Conservation (phyloP, 1,140 invertebrate genomes). For the Drosophila micromelanica region DNA sequence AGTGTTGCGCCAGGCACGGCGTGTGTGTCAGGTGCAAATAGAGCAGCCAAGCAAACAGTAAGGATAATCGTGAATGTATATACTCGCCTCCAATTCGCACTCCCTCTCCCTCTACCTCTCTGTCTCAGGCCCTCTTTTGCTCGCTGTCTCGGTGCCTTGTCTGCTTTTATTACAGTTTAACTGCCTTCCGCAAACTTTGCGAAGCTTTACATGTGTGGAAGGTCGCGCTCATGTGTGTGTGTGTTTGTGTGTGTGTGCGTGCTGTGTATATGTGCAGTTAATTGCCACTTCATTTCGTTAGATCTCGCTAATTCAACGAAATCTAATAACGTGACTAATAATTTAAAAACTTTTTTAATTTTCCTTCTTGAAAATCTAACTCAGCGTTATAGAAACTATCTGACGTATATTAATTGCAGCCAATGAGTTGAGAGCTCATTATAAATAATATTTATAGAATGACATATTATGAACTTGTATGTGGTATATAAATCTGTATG, state of each 20-base stretch:
- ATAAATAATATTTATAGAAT: too few relatives aligned
- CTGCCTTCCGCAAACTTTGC: slow-evolving; percentile 33
- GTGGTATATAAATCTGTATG: not conserved
- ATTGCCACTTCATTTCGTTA: slow-evolving; percentile 63
- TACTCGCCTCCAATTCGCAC: not conserved
- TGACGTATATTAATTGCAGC: not conserved
- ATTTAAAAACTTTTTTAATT: slow-evolving; percentile 10
- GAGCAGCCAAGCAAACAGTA: slow-evolving; percentile 18
- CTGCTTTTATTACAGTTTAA: slow-evolving; percentile 49
- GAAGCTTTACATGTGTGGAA: slow-evolving; percentile 14
- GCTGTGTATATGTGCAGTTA: slow-evolving; percentile 49
- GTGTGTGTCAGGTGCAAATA: slow-evolving; percentile 67
- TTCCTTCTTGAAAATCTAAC: not conserved
- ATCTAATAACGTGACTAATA: slow-evolving; percentile 6
- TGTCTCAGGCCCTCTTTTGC: not conserved
- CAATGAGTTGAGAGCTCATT: not conserved
- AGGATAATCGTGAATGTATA: slow-evolving; percentile 41
- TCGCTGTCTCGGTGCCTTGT: not conserved
- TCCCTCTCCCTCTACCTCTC: not conserved
- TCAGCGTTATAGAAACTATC: not conserved
- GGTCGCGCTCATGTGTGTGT: slow-evolving; percentile 3
- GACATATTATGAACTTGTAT: not conserved
- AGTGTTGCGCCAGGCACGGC: slow-evolving; percentile 42
- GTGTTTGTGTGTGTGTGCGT: slow-evolving; percentile 7
- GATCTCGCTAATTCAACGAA: slow-evolving; percentile 4